Conservation (phyloP, 2,797 vertebrate species). For the Nasua narica region DNA sequence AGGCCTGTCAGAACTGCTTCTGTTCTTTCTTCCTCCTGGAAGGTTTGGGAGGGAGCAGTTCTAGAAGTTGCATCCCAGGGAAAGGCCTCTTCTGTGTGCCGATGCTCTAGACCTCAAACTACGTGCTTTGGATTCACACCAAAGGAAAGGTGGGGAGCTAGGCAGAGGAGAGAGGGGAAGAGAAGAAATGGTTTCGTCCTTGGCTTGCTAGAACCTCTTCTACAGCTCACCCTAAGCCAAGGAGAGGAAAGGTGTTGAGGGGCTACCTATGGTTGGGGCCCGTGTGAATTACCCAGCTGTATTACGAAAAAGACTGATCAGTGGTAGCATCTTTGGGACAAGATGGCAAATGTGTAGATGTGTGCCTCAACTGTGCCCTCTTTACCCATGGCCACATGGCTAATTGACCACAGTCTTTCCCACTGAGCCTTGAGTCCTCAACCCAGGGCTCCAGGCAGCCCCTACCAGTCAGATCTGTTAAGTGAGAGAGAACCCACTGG, state of each 20-base stretch:
- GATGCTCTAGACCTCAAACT: not conserved
- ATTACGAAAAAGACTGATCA: not conserved
- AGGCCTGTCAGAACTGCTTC: not conserved
- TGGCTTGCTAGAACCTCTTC: not conserved
- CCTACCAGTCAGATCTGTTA: not conserved
- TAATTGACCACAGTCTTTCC: not conserved
- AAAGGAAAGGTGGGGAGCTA: not conserved
- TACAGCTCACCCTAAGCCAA: not conserved
- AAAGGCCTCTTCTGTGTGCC: not conserved
- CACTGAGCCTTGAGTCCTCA: not conserved
- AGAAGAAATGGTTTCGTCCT: not conserved
- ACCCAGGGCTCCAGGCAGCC: not conserved
- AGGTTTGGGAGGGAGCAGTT: not conserved
- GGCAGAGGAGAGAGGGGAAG: not conserved
- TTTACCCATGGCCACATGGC: not conserved
- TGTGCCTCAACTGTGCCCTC: not conserved
- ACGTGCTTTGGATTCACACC: not conserved
- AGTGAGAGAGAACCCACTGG: not conserved
- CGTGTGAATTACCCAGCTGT: not conserved
- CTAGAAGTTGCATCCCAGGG: not conserved
- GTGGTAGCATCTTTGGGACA: not conserved
- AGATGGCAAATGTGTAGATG: not conserved
- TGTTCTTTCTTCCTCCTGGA: not conserved
- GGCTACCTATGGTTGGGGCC: not conserved
- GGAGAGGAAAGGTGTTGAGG: too few species aligned